Conservation (phyloP, 2,113 vertebrate genomes). For the Plestiodon gilberti region DNA sequence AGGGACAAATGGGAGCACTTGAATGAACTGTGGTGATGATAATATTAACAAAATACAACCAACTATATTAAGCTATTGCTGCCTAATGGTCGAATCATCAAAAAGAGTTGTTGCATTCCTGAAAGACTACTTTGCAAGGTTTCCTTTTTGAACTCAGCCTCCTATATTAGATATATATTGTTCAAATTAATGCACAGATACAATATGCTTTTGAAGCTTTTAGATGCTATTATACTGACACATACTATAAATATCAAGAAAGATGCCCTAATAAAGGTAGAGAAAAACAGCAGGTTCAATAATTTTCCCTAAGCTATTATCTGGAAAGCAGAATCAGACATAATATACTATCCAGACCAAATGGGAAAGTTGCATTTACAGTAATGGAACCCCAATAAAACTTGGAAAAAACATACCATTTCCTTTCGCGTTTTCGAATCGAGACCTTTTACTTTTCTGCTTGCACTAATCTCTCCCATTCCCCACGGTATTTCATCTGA, state of each 20-base stretch:
- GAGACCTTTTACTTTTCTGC: slow-evolving; percentile 44
- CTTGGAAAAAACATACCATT: slow-evolving; percentile 29
- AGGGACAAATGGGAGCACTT: neutral
- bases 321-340: neutral
- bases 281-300: neutral
- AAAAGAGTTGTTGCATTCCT: neutral
- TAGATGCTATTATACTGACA: slow-evolving; percentile 18
- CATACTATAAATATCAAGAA: slow-evolving; percentile 16
- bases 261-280: neutral
- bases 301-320: neutral
- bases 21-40: neutral
- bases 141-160: neutral
- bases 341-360: slow-evolving; percentile 16
- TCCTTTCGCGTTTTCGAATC: slow-evolving; percentile 35
- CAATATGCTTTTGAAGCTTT: neutral
- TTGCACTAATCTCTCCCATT: slow-evolving; percentile 15
- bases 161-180: slow-evolving; percentile 33
- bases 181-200: neutral
- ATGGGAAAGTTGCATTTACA: slow-evolving; percentile 11
- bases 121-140: neutral
- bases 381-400: slow-evolving; percentile 45
- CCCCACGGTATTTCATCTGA: slow-evolving; percentile 33
- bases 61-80: neutral
- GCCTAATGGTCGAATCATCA: slow-evolving; percentile 2
- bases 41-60: neutral